Conservation (phyloP, 1,140 invertebrate genomes). For the Gryon sp. region DNA sequence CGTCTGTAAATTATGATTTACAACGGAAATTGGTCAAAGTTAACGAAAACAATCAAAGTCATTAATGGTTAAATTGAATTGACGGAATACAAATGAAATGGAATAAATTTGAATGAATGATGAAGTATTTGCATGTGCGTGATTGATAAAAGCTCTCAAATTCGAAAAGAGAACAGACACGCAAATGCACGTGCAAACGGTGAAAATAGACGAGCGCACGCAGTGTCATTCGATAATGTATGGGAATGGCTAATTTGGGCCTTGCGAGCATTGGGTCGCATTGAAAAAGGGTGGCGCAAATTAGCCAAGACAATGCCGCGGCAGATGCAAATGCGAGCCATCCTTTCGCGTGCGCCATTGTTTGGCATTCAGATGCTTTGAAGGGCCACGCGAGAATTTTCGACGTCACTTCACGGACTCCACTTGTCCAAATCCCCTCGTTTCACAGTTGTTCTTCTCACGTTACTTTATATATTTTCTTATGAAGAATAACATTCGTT, state of each 20-base stretch:
- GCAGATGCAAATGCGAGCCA: slow-evolving; percentile 77
- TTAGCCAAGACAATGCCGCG: slow-evolving; percentile 78
- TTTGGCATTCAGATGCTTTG: slow-evolving; percentile 72
- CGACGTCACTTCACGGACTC: slow-evolving; percentile 25
- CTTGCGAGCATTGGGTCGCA: slow-evolving; percentile 48
- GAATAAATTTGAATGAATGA: background rate
- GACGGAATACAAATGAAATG: no score
- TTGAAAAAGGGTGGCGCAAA: slow-evolving; percentile 68
- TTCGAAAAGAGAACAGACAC: slow-evolving; percentile 36
- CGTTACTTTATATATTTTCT: no score
- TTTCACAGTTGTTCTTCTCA: slow-evolving; percentile 46
- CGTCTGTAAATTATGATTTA: no score
- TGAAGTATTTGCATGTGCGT: background rate
- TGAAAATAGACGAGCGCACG: slow-evolving; percentile 49
- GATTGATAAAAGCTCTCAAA: slow-evolving; percentile 9
- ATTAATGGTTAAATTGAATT: slow-evolving; percentile 10
- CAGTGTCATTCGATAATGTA: slow-evolving; percentile 63
- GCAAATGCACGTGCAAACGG: slow-evolving; percentile 55
- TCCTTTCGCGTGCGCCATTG: slow-evolving; percentile 68
- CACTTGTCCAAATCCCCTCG: slow-evolving; percentile 56
- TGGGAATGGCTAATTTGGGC: slow-evolving; percentile 76
- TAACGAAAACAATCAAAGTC: no score
- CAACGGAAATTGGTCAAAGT: no score
- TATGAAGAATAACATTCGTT: no score
- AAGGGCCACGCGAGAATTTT: slow-evolving; percentile 63